Evolutionary conservation across 92 coral and sea anemone genomes (phyloP).

Genomic region (Paramuricea clavata): DNA sequence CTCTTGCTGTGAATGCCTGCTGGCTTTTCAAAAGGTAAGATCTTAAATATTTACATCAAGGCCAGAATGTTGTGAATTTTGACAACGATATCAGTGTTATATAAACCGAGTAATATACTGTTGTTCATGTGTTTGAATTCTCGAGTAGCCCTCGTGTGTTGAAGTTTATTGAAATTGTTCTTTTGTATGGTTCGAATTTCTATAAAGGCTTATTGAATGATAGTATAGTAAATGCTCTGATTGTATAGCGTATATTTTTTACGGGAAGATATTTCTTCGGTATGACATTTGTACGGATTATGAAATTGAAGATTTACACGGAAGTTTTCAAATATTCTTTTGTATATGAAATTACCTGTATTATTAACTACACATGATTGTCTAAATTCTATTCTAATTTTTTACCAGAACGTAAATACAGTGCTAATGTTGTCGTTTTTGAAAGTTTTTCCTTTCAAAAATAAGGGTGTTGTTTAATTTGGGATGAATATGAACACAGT

Average conservation of each 20-base stretch:
- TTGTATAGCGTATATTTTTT: not conserved
- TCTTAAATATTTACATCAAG: not conserved
- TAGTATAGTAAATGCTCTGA: not conserved
- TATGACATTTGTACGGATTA: not conserved
- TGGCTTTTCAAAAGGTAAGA: slow-evolving; percentile 23
- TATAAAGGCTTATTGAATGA: not conserved
- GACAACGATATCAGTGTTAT: not conserved
- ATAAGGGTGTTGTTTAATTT: not conserved
- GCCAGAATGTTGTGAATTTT: not conserved
- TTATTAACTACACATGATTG: not conserved
- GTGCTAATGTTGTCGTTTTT: not conserved
- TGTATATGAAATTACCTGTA: not conserved
- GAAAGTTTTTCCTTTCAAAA: not conserved
- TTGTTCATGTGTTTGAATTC: not conserved
- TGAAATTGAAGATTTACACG: not conserved
- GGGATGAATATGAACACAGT: not conserved
- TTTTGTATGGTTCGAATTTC: not conserved
- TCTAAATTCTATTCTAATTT: not conserved
- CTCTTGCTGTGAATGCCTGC: slow-evolving; percentile 40
- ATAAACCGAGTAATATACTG: not conserved
- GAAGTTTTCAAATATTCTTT: not conserved
- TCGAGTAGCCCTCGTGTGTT: not conserved
- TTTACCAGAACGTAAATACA: not conserved
- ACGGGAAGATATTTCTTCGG: not conserved
- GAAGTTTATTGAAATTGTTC: not conserved